phyloP scores from a whole-genome alignment of 2,113 vertebrate species.

The Greenwoodochromis staneri region DNA sequence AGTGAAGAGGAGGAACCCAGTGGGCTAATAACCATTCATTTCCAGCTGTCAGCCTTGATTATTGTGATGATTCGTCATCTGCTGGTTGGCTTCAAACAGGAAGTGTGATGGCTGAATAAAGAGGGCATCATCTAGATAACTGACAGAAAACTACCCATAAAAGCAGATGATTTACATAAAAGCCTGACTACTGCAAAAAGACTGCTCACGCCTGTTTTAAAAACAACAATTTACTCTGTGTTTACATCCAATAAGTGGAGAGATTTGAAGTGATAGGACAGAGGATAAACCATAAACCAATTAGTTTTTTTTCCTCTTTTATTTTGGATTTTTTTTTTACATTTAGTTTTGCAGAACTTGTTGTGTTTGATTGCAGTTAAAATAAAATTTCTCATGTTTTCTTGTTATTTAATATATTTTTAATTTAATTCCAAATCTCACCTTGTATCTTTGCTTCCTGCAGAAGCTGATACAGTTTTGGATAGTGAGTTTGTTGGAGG shows the following conservation, averaged over 20 bases:
- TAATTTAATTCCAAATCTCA: constrained; percentile 34
- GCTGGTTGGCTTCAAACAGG: constrained; percentile 10
- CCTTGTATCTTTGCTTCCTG: constrained; percentile 88
- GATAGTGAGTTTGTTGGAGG: constrained; percentile 91
- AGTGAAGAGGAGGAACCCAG: constrained; percentile 13
- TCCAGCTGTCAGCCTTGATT: constrained; percentile 45
- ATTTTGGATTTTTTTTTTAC: not conserved
- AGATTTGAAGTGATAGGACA: not conserved
- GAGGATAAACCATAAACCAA: not conserved
- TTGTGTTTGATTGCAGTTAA: not conserved
- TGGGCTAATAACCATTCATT: constrained; percentile 43
- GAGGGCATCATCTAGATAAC: not conserved
- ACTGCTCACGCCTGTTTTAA: not conserved
- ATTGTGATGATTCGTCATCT: constrained; percentile 22
- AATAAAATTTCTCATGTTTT: not conserved
- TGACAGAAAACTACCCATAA: constrained; percentile 2
- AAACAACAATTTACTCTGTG: not conserved
- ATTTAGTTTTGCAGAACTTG: not conserved
- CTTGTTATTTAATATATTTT: not conserved
- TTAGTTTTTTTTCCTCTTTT: not conserved
- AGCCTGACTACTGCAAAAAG: not conserved
- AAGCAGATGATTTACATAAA: constrained; percentile 6
- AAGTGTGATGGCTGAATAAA: constrained; percentile 14
- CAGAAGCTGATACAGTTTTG: constrained; percentile 94
- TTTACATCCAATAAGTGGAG: not conserved